Percentiles rank a stretch among this genome's conserved stretches.
Evolutionary conservation across 2,797 vertebrate species (phyloP).

Genomic region (Paramormyrops hopkinsi): DNA sequence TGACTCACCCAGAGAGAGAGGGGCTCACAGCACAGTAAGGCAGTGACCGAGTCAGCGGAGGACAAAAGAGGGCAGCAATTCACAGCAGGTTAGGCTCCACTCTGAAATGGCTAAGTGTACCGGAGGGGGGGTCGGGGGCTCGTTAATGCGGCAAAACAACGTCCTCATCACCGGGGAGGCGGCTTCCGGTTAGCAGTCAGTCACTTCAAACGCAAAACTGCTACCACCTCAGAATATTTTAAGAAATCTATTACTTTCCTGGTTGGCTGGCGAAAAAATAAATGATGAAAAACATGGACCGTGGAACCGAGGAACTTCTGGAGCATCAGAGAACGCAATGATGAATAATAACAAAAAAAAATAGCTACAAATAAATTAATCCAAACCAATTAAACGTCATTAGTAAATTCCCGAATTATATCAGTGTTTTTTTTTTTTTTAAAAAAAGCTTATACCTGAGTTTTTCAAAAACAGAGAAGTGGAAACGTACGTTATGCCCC

Average conservation of each 20-base stretch:
- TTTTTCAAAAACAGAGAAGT: neutral
- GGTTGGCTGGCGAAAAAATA: neutral
- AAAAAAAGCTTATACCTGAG: neutral
- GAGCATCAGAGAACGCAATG: neutral
- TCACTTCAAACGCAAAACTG: neutral
- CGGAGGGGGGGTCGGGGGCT: neutral
- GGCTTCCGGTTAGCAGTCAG: neutral
- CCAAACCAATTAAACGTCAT: neutral
- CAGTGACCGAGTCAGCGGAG: neutral
- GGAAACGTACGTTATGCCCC: neutral
- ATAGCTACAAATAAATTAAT: neutral
- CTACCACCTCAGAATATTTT: neutral
- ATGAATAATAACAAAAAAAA: neutral
- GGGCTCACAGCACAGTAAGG: neutral
- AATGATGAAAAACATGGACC: neutral
- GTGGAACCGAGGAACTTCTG: neutral
- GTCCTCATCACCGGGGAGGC: neutral
- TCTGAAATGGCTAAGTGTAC: neutral
- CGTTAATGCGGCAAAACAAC: neutral
- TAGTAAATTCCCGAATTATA: neutral
- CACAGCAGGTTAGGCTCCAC: neutral
- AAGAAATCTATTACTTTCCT: neutral
- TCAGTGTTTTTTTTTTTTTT: neutral
- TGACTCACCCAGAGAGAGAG: constrained; percentile 14
- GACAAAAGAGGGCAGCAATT: constrained; percentile 20